Evolutionary conservation across 2,113 vertebrate species (phyloP), one percentile per base, ranked within the genome.

Genomic region (Myxocyprinus asiaticus): DNA sequence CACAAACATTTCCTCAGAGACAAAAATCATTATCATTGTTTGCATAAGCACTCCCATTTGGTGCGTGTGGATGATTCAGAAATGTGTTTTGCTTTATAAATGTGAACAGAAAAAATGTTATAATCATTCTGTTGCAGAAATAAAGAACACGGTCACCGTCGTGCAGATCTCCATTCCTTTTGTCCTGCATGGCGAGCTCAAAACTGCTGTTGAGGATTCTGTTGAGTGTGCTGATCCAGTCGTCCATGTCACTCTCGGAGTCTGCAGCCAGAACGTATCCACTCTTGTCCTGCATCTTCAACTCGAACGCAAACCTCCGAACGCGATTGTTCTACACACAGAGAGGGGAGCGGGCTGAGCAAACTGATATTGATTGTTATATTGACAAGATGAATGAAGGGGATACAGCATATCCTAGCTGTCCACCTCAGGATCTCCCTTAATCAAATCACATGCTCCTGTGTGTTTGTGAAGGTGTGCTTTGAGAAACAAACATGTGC

Each of bases 201-300:
- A 99, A 98, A 82, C 96, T 97, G 88, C 95, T 96, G 88, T 98
- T 96, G 5, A 99, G 91, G 86, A 99, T 98, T 93, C 96, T 97
- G 89, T 98, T 99, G 65, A 99, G 91, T 0, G 93, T 94, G 81
- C 92, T 91, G 87, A 97, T 96, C 98, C 98, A 99, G 17, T 99
- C 98, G 76, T 99, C 98, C 97, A 99, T 98, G 92, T 99, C 98
- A 0, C 76, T 87, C 67, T 99, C 98, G 0, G 95, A 94, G 82
- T 99, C 98, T 3, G 98, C 94, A 7, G 98, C 96, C 89, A 99
- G 87, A 79, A 99, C 95, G 84, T 97, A 99, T 77, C 94, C 95
- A 81, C 97, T 98, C 90, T 99, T 98, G 87, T 99, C 97, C 86
- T 99, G 98, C 98, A 99, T 99, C 94, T 98, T 99, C 84, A 99